Conservation (phyloP, 1,140 invertebrate genomes). For the Trachelipus rathkii region DNA sequence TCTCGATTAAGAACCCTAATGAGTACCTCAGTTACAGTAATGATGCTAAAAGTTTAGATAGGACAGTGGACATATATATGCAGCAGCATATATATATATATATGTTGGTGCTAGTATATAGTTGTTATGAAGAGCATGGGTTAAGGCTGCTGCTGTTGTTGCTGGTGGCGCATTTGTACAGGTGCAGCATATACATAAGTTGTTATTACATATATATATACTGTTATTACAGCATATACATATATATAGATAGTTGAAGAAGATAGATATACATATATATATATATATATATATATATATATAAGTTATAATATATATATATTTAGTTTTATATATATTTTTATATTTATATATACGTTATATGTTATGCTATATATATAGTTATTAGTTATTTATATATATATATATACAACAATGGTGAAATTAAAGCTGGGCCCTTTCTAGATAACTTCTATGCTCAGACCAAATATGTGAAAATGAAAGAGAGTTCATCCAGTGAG, state of each 20-base stretch:
- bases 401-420: not conserved
- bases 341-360: conserved; percentile 2
- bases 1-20: too few relatives aligned
- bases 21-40: too few relatives aligned
- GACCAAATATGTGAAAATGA: too few relatives aligned
- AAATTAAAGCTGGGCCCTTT: not conserved
- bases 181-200: too few relatives aligned
- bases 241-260: too few relatives aligned
- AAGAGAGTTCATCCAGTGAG: too few relatives aligned
- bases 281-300: not conserved
- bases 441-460: not conserved
- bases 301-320: not conserved
- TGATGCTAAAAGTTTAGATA: not conserved
- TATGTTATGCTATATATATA: not conserved
- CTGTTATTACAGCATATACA: too few relatives aligned
- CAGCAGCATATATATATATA: not conserved
- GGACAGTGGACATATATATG: not conserved
- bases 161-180: not conserved
- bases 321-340: not conserved
- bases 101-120: not conserved
- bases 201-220: too few relatives aligned
- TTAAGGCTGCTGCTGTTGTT: not conserved
- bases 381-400: not conserved
- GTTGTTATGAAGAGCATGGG: not conserved
- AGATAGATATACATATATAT: not conserved